These are phyloP conservation scores for Arctia plantaginis DNA, from an alignment of 2,888 invertebrate genomes.

Conservation along the genomic window DNA sequence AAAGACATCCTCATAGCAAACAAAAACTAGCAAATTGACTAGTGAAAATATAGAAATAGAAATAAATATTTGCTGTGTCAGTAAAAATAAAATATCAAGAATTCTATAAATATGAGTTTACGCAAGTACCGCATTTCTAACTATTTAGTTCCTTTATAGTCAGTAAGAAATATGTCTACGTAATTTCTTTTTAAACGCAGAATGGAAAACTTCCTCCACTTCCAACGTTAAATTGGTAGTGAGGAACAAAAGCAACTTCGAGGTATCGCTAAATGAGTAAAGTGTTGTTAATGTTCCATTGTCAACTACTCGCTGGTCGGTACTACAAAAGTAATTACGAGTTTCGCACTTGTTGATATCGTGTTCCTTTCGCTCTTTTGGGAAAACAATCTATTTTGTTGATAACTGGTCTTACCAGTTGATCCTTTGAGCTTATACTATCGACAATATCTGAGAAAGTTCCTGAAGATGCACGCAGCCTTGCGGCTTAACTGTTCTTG, in stretches of 20 bases:
- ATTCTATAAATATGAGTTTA: too few species aligned
- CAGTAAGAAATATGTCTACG: neutral
- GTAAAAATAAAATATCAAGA: neutral
- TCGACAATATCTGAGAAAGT: slow-evolving; percentile 55
- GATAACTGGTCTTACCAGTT: slow-evolving; percentile 50
- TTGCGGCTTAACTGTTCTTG: slow-evolving; percentile 48
- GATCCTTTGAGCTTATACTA: slow-evolving; percentile 52
- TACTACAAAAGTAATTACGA: slow-evolving; percentile 63
- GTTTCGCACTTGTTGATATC: slow-evolving; percentile 65
- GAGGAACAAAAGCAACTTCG: slow-evolving; percentile 14
- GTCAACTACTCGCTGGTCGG: slow-evolving; percentile 48
- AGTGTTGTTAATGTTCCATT: slow-evolving; percentile 53
- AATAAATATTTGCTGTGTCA: neutral
- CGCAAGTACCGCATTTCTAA: too few species aligned
- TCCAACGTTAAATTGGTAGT: slow-evolving; percentile 5
- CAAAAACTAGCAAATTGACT: neutral
- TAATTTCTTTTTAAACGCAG: neutral
- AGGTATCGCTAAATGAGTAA: slow-evolving; percentile 27
- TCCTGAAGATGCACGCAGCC: slow-evolving; percentile 39
- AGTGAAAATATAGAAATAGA: too few species aligned
- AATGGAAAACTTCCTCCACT: slow-evolving; percentile 2
- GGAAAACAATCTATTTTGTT: slow-evolving; percentile 60
- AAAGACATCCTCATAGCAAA: neutral
- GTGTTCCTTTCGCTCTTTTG: slow-evolving; percentile 59
- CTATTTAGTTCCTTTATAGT: neutral